Conservation (phyloP, 2,888 invertebrate species). For the Homarus gammarus region DNA sequence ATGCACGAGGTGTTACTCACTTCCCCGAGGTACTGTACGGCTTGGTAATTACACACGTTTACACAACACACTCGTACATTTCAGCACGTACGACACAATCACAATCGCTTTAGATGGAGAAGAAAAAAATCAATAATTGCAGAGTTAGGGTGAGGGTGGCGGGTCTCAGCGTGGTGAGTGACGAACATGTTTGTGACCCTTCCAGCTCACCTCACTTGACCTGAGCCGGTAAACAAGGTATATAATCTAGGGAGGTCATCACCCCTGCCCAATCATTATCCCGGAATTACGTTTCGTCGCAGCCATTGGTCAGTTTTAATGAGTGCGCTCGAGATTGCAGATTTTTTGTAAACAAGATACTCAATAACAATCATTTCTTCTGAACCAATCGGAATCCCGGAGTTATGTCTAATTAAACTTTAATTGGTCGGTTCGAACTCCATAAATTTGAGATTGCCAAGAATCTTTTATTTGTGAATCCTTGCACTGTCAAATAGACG, state of each 20-base stretch:
- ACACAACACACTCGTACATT: too few species aligned
- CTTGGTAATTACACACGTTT: too few species aligned
- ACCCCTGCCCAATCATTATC: background rate
- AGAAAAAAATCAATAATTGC: too few species aligned
- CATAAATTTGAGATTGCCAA: background rate
- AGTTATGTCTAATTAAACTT: background rate
- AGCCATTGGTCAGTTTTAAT: background rate
- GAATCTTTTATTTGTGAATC: background rate
- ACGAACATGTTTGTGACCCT: background rate
- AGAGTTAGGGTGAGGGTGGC: too few species aligned
- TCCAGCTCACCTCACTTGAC: background rate
- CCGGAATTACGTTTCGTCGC: background rate
- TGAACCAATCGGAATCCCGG: background rate
- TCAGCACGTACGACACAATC: too few species aligned
- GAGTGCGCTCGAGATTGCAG: background rate
- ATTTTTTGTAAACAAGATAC: background rate
- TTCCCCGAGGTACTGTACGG: too few species aligned
- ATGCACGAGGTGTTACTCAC: too few species aligned
- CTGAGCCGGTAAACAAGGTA: background rate
- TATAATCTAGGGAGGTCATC: background rate
- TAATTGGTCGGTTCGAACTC: background rate
- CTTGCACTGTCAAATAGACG: background rate
- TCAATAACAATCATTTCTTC: background rate
- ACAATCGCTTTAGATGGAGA: too few species aligned
- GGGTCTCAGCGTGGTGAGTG: too few species aligned